Base-by-base conservation (phyloP, 2,113 vertebrate species). In the Collichthys lucidus region DNA sequence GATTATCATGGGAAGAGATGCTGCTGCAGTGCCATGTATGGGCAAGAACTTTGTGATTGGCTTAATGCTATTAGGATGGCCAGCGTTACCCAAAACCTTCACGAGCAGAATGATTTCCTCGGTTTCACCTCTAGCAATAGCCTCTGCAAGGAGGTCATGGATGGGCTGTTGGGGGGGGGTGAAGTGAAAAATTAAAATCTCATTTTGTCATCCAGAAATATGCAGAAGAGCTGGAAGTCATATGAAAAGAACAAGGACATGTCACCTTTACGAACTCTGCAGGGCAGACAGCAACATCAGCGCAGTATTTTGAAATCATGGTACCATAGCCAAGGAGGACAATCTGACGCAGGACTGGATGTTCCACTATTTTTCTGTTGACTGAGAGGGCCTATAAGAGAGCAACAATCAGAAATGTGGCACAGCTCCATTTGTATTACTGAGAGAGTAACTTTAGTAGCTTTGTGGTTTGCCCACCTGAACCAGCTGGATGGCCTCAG, bases 21-120 rank as follows among this genome's bases (percentile, higher is more conserved):
- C 53, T 79, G 92, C 94, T 59, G 87, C 77, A 29, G 94, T 88
- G 71, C 94, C 94, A 87, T 94, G 95, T 0, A 93, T 47, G 16
- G 96, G 95, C 52, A 97, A 72, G 56, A 95, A 70, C 86, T 96
- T 98, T 62, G 92, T 86, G 76, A 97, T 92, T 2, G 92, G 86
- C 87, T 97, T 98, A 74, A 95, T 60, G 84, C 95, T 96, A 55
- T 74, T 74, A 73, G 93, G 93, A 42, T 96, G 96, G n/a, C 94
- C 96, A 19, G 96, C 78, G 52, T 97, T 98, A 56, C 94, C 96
- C 60, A 97, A 75, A 87, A 95, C 95, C 85, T 98, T 98, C 57
- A 97, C 77, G 53, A 91, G 90, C 61, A 96, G 80, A 65, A 86
- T 89, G 31, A 96, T 95, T 19, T 96, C 93, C 26, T 93, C 84